phyloP scores from a whole-genome alignment of 92 coral and sea anemone genomes.

The Umimayanthus chanpuru region DNA sequence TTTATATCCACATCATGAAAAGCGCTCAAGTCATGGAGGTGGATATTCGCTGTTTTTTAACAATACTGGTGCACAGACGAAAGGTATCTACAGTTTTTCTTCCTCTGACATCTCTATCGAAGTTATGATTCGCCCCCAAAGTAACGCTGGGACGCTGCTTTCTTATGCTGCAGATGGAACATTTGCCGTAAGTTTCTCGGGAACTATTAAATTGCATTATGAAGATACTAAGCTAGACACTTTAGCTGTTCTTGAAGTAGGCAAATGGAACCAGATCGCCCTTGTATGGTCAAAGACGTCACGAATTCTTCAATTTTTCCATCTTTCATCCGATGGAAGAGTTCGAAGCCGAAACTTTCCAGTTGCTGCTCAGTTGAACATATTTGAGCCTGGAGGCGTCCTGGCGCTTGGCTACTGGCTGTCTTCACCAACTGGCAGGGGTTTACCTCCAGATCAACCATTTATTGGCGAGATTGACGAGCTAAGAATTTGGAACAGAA shows the following conservation, averaged over 20 bases:
- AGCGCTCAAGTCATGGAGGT: conserved; percentile 43
- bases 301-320: conserved; percentile 58
- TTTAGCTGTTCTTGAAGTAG: conserved; percentile 47
- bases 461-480: conserved; percentile 67
- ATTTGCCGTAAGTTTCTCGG: conserved; percentile 55
- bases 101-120: conserved; percentile 66
- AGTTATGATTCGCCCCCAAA: conserved; percentile 49
- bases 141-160: conserved; percentile 54
- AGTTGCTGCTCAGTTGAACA: conserved; percentile 42
- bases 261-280: conserved; percentile 57
- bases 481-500: conserved; percentile 63
- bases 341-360: conserved; percentile 67
- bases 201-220: conserved; percentile 50
- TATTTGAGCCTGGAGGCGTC: conserved; percentile 72
- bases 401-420: conserved; percentile 69
- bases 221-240: conserved; percentile 56
- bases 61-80: conserved; percentile 56
- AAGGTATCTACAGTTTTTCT: conserved; percentile 55
- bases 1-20: conserved; percentile 33
- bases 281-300: conserved; percentile 61
- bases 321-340: conserved; percentile 52
- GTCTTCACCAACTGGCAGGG: conserved; percentile 53
- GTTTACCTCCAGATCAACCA: conserved; percentile 33
- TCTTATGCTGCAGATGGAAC: conserved; percentile 66
- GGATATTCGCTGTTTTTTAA: conserved; percentile 58